Evolutionary conservation across 2,113 vertebrate species (phyloP).

Genomic region (Athene noctua): DNA sequence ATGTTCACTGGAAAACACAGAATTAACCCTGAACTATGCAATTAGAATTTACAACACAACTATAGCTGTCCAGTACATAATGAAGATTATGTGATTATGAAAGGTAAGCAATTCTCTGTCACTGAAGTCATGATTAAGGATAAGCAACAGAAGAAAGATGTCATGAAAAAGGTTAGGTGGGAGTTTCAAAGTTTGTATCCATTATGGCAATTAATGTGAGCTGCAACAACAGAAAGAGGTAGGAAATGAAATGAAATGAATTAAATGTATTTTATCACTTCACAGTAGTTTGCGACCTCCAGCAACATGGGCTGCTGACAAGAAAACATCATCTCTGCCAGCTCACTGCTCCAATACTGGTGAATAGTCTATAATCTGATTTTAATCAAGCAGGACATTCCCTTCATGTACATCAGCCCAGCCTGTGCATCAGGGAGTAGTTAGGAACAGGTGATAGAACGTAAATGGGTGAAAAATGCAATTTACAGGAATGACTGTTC

Average conservation of each 20-base stretch:
- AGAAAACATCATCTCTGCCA: not conserved
- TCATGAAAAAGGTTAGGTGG: not conserved
- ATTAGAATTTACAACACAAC: not conserved
- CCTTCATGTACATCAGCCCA: not conserved
- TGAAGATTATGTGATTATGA: not conserved
- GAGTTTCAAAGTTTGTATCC: not conserved
- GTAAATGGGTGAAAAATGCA: not conserved
- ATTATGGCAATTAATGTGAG: not conserved
- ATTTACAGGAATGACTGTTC: not conserved
- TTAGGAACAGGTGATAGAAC: not conserved
- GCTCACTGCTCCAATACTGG: not conserved
- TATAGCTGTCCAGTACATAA: not conserved
- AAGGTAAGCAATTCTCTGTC: not conserved
- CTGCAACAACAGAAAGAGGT: not conserved
- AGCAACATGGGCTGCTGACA: not conserved
- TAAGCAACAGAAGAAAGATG: not conserved
- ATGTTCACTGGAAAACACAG: not conserved
- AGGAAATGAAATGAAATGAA: not conserved
- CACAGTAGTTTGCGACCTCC: not conserved
- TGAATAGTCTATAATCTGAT: not conserved
- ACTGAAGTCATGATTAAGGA: not conserved
- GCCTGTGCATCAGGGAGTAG: not conserved
- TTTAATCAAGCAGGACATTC: not conserved
- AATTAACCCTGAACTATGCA: conserved; percentile 1
- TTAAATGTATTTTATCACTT: not conserved